Conservation (phyloP, 2,113 vertebrate genomes). For the Oxygymnocypris stewartii region DNA sequence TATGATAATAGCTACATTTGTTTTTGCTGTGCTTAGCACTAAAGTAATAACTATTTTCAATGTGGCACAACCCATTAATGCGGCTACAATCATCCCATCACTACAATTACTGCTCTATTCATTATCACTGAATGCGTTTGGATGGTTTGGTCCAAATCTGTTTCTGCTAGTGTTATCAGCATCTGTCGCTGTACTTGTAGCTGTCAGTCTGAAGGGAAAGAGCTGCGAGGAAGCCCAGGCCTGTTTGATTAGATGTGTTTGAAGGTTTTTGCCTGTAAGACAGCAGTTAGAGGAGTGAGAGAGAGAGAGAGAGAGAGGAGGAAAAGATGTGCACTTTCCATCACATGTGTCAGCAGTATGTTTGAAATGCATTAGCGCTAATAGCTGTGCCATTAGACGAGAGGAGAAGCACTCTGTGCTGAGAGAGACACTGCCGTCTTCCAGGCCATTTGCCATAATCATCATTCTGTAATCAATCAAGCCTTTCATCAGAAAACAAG, state of each 20-base stretch:
- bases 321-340: slow-evolving; percentile 72
- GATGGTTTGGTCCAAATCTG: not conserved
- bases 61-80: not conserved
- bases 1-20: slow-evolving; percentile 13
- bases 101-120: slow-evolving; percentile 24
- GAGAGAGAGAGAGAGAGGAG: slow-evolving; percentile 49
- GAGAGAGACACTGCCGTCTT: slow-evolving; percentile 68
- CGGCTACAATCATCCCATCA: not conserved
- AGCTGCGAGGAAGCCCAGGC: slow-evolving; percentile 6
- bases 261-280: slow-evolving; percentile 26
- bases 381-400: slow-evolving; percentile 86
- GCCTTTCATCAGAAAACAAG: slow-evolving; percentile 80
- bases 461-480: slow-evolving; percentile 80
- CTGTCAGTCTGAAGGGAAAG: slow-evolving; percentile 21
- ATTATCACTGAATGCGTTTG: slow-evolving; percentile 1
- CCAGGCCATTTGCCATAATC: slow-evolving; percentile 83
- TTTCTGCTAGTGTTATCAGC: not conserved
- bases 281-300: slow-evolving; percentile 48
- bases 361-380: slow-evolving; percentile 89
- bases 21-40: not conserved
- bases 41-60: slow-evolving; percentile 26
- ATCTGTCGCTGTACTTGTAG: slow-evolving; percentile 8
- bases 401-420: slow-evolving; percentile 77
- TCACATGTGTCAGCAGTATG: slow-evolving; percentile 82
- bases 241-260: slow-evolving; percentile 47